These are phyloP conservation scores for Phyto melanocephala DNA, from an alignment of 2,888 invertebrate species.

Conservation along the genomic window DNA sequence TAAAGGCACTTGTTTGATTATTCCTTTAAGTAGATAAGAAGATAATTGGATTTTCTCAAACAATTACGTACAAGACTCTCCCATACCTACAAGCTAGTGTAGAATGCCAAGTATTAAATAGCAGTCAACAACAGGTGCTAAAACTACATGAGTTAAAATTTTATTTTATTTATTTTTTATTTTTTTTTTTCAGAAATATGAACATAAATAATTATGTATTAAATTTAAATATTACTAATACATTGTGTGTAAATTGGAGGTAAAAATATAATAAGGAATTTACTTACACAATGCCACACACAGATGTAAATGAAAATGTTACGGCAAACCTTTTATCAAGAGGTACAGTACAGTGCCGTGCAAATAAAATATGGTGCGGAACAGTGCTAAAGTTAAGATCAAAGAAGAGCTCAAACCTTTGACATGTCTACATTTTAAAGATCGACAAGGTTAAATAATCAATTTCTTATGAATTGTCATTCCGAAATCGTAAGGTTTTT, in stretches of 20 bases:
- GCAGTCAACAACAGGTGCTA: slow-evolving; percentile 51
- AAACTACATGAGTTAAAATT: slow-evolving; percentile 26
- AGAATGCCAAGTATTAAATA: not conserved
- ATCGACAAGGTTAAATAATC: too few relatives aligned
- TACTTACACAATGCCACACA: slow-evolving; percentile 15
- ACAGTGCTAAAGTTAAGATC: too few relatives aligned
- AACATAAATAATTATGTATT: not conserved
- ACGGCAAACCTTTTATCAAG: too few relatives aligned
- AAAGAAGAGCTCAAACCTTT: too few relatives aligned
- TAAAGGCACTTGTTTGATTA: slow-evolving; percentile 35
- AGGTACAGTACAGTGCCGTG: too few relatives aligned
- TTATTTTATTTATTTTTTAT: too few relatives aligned
- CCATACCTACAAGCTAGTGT: not conserved
- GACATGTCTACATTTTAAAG: too few relatives aligned
- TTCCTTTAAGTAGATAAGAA: slow-evolving; percentile 54
- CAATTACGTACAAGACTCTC: slow-evolving; percentile 38
- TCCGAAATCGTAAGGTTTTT: too few relatives aligned
- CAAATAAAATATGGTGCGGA: too few relatives aligned
- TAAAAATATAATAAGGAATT: slow-evolving; percentile 24
- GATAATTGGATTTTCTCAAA: slow-evolving; percentile 62
- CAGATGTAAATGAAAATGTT: not conserved
- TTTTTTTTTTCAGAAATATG: not conserved
- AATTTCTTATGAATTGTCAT: too few relatives aligned
- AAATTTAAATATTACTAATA: slow-evolving; percentile 41
- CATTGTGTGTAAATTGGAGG: slow-evolving; percentile 33